Base-by-base conservation (phyloP, 1,140 invertebrate species). In the Bombus turneri region DNA sequence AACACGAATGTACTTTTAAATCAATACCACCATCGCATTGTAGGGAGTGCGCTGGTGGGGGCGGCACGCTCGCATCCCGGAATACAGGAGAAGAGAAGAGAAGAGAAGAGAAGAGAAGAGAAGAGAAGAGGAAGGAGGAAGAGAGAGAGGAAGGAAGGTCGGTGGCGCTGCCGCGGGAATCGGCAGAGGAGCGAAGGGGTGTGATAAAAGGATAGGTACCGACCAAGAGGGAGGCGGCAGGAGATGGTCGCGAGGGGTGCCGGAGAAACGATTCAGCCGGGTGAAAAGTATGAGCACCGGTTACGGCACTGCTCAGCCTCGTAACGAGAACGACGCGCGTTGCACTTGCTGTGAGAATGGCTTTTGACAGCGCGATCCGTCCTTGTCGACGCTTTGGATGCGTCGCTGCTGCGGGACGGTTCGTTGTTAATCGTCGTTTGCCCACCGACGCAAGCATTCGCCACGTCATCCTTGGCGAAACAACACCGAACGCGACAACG, bases 1-100 rank as follows among this genome's bases (percentile, higher is more conserved):
- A 95, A 95, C 95, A 95, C 94, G 94, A 95, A 95, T 95, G 94
- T 95, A 95, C 94, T 95, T 95, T 95, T 95, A 95, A 95, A 95
- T 95, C 94, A 95, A 95, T 95, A 95, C 94, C 90, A 89, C 90
- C 94, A 95, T 95, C 94, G 94, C 93, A 94, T 95, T 95, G 94
- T 95, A 92, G 92, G 93, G 90, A 92, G 91, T 88, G 87, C 85
- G 90, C 82, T 86, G 90, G 92, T 91, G 90, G 89, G 90, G 91
- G 91, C 81, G 86, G 87, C 82, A 87, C 88, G 87, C 81, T 91
- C 87, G 91, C 81, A 89, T 91, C 88, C 86, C 82, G 88, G 89
- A 88, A 88, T 80, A 87, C 76, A 78, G 71, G 53, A 83, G 85
- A 85, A 57, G 64, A 83, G 77, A 88, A 85, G 18, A 69, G 39